These are phyloP conservation scores for Stictonetta naevosa DNA, from an alignment of 2,113 vertebrate genomes.

Conservation along the genomic window DNA sequence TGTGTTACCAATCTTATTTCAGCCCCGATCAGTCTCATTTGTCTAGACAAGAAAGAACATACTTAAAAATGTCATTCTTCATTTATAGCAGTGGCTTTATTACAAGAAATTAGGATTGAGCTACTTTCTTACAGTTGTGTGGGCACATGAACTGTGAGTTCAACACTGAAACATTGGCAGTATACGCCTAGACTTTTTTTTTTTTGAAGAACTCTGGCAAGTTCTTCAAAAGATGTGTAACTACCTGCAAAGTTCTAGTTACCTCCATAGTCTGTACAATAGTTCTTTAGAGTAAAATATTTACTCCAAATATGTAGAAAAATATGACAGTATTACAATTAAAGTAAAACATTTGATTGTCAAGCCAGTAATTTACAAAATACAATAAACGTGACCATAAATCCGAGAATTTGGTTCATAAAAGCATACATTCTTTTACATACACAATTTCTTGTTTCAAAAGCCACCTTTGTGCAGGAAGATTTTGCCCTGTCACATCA, in stretches of 20 bases:
- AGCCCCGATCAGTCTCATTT: neutral
- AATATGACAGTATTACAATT: neutral
- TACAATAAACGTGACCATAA: neutral
- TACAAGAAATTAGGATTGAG: neutral
- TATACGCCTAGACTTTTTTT: neutral
- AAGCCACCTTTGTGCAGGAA: neutral
- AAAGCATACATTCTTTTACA: neutral
- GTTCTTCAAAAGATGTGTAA: neutral
- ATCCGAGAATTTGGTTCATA: neutral
- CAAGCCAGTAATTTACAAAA: neutral
- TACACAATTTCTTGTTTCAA: neutral
- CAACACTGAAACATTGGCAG: accelerated
- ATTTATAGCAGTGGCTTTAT: neutral
- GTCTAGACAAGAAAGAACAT: neutral
- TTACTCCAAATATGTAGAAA: neutral
- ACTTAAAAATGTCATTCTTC: neutral
- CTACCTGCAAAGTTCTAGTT: neutral
- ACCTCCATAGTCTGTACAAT: neutral
- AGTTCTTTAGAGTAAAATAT: neutral
- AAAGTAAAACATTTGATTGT: conserved; percentile 1
- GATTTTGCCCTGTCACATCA: neutral
- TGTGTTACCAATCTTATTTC: neutral
- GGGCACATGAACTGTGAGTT: neutral
- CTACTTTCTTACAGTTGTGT: neutral
- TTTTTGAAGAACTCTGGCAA: neutral